These are phyloP conservation scores for Galaxias olidus DNA, from an alignment of 2,797 vertebrate genomes.

Conservation along the genomic window DNA sequence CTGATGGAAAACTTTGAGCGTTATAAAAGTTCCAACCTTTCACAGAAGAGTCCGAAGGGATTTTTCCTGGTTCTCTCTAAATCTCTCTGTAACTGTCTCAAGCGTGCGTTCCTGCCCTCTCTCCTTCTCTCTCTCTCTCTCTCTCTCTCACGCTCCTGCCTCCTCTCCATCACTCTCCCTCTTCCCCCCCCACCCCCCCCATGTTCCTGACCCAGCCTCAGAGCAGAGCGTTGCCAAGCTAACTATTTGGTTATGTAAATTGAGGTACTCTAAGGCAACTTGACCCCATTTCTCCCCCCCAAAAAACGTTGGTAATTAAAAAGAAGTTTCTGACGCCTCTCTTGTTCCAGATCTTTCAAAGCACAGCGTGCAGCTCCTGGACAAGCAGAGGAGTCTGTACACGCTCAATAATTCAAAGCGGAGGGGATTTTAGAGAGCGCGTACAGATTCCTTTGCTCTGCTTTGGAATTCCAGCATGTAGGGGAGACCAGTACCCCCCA, in stretches of 20 bases:
- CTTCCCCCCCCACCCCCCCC: conserved; percentile 4
- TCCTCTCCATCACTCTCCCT: background rate
- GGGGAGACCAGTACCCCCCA: conserved; percentile 27
- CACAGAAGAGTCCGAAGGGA: conserved; percentile 22
- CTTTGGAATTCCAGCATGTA: conserved; percentile 27
- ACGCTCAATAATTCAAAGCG: conserved; percentile 47
- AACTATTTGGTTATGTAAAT: too few species aligned
- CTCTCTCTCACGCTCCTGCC: background rate
- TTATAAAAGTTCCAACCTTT: too few species aligned
- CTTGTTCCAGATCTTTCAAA: conserved; percentile 27
- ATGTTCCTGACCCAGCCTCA: background rate
- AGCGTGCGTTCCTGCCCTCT: background rate
- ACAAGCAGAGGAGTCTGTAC: conserved; percentile 33
- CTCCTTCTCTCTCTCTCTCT: background rate
- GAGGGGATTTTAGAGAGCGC: conserved; percentile 25
- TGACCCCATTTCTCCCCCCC: too few species aligned
- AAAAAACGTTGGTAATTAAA: conserved; percentile 5
- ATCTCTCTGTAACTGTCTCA: conserved; percentile 1
- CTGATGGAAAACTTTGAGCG: too few species aligned
- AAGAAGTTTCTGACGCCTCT: conserved; percentile 44
- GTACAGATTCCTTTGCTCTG: conserved; percentile 26
- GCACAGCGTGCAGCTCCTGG: conserved; percentile 31
- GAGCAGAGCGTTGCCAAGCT: too few species aligned
- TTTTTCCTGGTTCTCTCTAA: conserved; percentile 1
- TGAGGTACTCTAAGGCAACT: too few species aligned